Evolutionary conservation across 2,888 invertebrate genomes (phyloP).

Genomic region (Drosophila paramelanica): DNA sequence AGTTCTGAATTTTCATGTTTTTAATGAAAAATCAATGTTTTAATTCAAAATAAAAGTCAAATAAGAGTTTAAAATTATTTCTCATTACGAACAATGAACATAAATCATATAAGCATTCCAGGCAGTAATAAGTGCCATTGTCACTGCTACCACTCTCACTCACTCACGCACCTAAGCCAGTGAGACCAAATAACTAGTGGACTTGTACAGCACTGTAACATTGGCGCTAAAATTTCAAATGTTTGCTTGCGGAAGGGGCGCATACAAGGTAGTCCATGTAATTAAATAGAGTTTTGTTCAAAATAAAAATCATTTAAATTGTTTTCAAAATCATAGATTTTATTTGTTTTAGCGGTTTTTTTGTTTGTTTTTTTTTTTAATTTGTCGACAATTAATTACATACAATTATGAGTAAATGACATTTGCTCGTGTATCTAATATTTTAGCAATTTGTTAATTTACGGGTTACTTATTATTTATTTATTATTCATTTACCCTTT

Average conservation of each 20-base stretch:
- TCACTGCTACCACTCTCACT: neutral
- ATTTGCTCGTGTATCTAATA: constrained; percentile 49
- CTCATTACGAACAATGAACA: neutral
- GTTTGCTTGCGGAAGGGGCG: too few species aligned
- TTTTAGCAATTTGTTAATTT: constrained; percentile 49
- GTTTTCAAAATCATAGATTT: constrained; percentile 70
- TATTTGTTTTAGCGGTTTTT: constrained; percentile 52
- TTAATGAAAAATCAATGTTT: too few species aligned
- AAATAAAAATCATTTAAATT: constrained; percentile 1
- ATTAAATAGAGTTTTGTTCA: too few species aligned
- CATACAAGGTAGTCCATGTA: too few species aligned
- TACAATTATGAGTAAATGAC: constrained; percentile 56
- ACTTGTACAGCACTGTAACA: neutral
- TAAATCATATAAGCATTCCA: neutral
- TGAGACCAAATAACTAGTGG: neutral
- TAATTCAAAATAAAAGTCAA: too few species aligned
- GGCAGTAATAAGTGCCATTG: neutral
- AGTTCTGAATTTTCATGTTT: neutral
- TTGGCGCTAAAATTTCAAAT: neutral
- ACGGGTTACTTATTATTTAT: constrained; percentile 46
- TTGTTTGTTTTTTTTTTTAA: constrained; percentile 9
- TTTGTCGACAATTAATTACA: constrained; percentile 57
- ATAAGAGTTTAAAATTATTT: too few species aligned
- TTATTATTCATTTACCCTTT: constrained; percentile 58
- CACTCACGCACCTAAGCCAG: neutral